Evolutionary conservation across 1,140 invertebrate species (phyloP), one percentile per base, ranked within the genome.

Genomic region (Whitmania pigra): DNA sequence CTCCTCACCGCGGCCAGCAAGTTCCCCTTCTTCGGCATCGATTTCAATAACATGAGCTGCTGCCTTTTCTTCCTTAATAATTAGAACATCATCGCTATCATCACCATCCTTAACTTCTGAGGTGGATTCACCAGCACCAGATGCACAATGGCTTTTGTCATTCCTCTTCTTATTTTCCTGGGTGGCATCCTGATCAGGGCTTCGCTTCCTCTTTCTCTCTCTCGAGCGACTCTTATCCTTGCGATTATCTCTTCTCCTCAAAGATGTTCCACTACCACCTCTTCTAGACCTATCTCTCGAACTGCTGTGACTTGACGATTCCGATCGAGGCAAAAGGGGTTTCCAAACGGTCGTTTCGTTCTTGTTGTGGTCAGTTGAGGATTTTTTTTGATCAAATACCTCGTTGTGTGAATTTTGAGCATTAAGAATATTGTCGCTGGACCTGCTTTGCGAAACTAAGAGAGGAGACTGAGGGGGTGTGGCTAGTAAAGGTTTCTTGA

Each of bases 211-310:
- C 29, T 63, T 31, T 15, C 57, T 63, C 9, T 63, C 29, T 15
- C 57, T 22, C 1, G 57, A 63, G 7, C 57, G 22, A 63, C 57
- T 63, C 57, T 18, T 63, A 63, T 22, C 29, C 29, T 15, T 13
- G 22, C 57, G 57, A 22, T 20, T 15, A 25, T 63, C 57, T 63
- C 57, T 63, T n/a, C 57, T 63, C 22, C 29, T 31, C 18, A 13
- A 15, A 31, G 22, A 22, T 63, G 22, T 6, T 2, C 57, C 29
- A 25, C 22, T 22, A 15, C 57, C 29, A 22, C 22, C 29, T 63
- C 29, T 63, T 63, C 57, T 63, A 7, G 57, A 63, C 29, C 57
- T 63, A 17, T 63, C 57, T 63, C 18, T 63, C 22, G 57, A 63
- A 13, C 57, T 63, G 29, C 15, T 31, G 57, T 63, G 57, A 63